Evolutionary conservation across 2,888 invertebrate genomes (phyloP), one percentile per base, ranked within the genome.

Genomic region (Andrena hattorfiana): DNA sequence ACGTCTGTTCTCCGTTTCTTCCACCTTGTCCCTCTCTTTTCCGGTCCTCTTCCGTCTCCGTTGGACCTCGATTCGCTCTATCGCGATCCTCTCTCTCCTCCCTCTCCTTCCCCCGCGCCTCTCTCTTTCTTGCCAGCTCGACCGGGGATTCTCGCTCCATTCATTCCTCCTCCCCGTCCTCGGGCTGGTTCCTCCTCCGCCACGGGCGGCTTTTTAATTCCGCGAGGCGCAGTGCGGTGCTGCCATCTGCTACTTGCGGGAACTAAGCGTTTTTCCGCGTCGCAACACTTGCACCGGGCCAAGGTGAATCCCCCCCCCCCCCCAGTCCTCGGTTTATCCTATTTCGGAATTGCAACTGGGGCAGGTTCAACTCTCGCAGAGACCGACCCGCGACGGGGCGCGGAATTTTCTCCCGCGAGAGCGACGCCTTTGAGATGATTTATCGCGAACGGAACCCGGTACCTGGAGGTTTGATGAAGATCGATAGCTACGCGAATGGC

Each of bases 241-340:
- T 92, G 92, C 92, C 92, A 91, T 87, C 92, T 91, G 83, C 87
- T 87, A 88, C 87, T 89, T 87, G 74, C 85, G 51, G 74, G 90
- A 92, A 90, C 91, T 90, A 91, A 77, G 66, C 72, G 72, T 84
- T 85, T 87, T 89, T 89, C 73, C 67, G 8, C 69, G 69, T 63
- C 70, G 83, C 71, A 81, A 86, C 83, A 74, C 85, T 85, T 66
- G 74, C 83, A 23, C 51, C n/a, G 60, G 68, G 67, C 71, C 48
- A n/a, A 23, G 5, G 8, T 20, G 35, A 35, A 35, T 28, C 59
- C 32, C 16, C 26, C 59, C 8, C 8, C 42, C 32, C 16, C 26
- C 59, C 8, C 8, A 13, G 3, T 16, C 42, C 42, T 42, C 42
- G 42, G 42, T 42, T 42, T 1, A 5, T 42, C 42, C 20, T 26